Base-by-base conservation (phyloP, 2,113 vertebrate genomes). In the Callipepla squamata region DNA sequence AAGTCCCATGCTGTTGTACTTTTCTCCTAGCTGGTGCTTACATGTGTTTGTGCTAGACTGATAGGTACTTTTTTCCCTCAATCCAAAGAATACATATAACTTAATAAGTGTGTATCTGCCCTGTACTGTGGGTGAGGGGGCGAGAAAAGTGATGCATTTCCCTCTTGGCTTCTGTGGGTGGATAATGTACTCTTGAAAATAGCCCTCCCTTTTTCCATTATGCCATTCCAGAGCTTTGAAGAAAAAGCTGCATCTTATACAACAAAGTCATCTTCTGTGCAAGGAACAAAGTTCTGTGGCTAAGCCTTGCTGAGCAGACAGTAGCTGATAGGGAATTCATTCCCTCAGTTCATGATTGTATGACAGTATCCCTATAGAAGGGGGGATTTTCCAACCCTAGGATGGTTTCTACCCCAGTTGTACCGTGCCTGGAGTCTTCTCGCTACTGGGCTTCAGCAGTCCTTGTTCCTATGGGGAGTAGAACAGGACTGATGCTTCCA, bases 101-200 rank as follows among this genome's bases (percentile, higher is more conserved):
- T 65, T 51, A 42, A 38, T 85, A 73, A 85, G 74, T 44, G 28
- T 63, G 77, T 47, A 18, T 77, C 61, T 79, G 18, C 65, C 83
- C 40, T 6, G 0, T 65, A 8, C 38, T 86, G 84, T 38, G 74
- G 65, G 66, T 44, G 44, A 84, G 48, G 77, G 50, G 84, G 38
- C 81, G 63, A 80, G 87, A 76, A 80, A 57, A 70, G 63, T 0
- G 0, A 70, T 86, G 42, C 7, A 1, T 87, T 85, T 47, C 48
- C 59, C 26, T 72, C 19, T 89, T 95, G 93, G 47, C 85, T 92
- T 63, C 42, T 80, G 34, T 34, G 48, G 76, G 26, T 95, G 69
- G 83, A 93, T 75, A 61, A 86, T 74, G 28, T 32, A 36, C 90
- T 84, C 68, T 90, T 90, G 85, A 85, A 90, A 90, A 63, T 59